Base-by-base conservation (phyloP, 2,113 vertebrate genomes). In the Mugil cephalus region DNA sequence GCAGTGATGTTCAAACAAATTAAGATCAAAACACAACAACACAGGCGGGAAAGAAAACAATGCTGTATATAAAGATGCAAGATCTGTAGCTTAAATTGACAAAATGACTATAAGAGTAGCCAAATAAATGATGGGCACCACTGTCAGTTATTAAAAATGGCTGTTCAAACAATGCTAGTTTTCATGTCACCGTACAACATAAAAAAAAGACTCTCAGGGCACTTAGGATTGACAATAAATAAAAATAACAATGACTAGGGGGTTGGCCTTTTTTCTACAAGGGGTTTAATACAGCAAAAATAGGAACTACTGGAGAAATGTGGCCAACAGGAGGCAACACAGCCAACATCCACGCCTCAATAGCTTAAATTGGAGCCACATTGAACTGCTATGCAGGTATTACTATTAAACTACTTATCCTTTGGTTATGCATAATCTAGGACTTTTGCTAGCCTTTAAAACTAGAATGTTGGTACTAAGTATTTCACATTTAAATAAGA, bases 41-140 rank as follows among this genome's bases (percentile, higher is more conserved):
- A 62, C n/a, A 19, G 7, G 43, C n/a, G 48, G 58, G 35, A 18
- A 21, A 48, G 15, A 38, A 43, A 76, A 76, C 48, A 72, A 40
- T 12, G 14, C 10, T 10, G 17, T 48, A 38, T 46, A 47, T 40
- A 60, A 63, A 73, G n/a, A n/a, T n/a, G n/a, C n/a, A 9, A 53
- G n/a, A 54, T 58, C 13, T 17, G 60, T 38, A 47, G 35, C 18
- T 39, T 54, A 11, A 55, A 39, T 8, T 54, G 14, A 40, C 10
- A 36, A 51, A 51, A 30, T 9, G 4, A 62, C 12, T 43, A 53
- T 39, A 52, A 46, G 9, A 65, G 17, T 51, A 38, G 40, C 14
- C 61, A 70, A 80, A 64, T 45, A 38, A 36, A 10, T 10, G 30
- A 64, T 42, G 3, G 13, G 56, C 14, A 80, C 40, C 24, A 54